A percentile compares a stretch with the other conserved stretches of the same genome.
Evolutionary conservation across 2,888 invertebrate species (phyloP).

Genomic region (Candidula unifasciata): DNA sequence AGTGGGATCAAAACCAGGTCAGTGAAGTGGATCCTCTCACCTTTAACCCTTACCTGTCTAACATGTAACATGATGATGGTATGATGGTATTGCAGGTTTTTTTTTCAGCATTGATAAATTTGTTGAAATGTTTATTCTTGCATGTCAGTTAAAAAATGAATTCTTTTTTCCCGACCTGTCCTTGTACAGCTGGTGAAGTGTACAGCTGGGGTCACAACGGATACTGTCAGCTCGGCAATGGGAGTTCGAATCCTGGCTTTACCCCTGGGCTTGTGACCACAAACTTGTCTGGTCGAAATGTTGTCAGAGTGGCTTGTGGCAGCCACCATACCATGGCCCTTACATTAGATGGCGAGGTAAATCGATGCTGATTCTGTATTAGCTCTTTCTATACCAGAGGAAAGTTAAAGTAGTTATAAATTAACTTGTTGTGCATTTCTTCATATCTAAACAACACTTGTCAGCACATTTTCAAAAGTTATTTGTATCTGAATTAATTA

Average conservation of each 20-base stretch:
- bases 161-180: neutral
- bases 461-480: too few species aligned
- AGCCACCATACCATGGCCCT: constrained; percentile 82
- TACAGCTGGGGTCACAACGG: constrained; percentile 83
- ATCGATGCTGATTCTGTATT: neutral
- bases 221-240: constrained; percentile 82
- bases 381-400: too few species aligned
- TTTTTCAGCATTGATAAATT: neutral
- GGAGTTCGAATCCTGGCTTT: constrained; percentile 80
- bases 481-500: too few species aligned
- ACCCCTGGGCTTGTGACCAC: constrained; percentile 79
- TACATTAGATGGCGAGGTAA: constrained; percentile 81
- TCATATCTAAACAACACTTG: too few species aligned
- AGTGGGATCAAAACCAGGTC: too few species aligned
- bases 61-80: too few species aligned
- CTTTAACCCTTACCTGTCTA: too few species aligned
- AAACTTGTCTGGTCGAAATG: constrained; percentile 79
- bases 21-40: too few species aligned
- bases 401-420: too few species aligned
- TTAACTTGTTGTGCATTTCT: too few species aligned
- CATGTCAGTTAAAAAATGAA: neutral
- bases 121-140: neutral
- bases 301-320: constrained; percentile 81
- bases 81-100: neutral
- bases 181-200: constrained; percentile 79